phyloP scores from a whole-genome alignment of 2,888 invertebrate species.

The Fragum sueziense region DNA sequence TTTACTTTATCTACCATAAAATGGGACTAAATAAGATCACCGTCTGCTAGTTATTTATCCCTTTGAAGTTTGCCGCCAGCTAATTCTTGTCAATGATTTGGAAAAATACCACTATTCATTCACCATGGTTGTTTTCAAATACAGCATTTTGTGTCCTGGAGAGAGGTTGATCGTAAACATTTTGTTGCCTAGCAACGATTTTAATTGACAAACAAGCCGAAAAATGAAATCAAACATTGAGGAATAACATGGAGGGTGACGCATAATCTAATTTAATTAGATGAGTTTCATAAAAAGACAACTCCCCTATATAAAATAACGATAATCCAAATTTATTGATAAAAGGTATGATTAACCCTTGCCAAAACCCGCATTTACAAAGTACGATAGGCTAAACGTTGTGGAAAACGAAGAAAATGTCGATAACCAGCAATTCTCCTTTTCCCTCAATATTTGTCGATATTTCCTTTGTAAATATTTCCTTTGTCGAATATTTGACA shows the following conservation, averaged over 20 bases:
- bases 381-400: too few relatives aligned
- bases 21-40: constrained; percentile 14
- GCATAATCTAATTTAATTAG: neutral
- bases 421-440: too few relatives aligned
- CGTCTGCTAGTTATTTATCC: constrained; percentile 12
- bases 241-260: neutral
- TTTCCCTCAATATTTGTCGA: too few relatives aligned
- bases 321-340: too few relatives aligned
- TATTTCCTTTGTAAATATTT: too few relatives aligned
- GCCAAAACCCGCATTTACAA: too few relatives aligned
- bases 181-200: neutral
- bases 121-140: neutral
- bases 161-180: neutral
- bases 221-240: neutral
- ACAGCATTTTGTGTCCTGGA: constrained; percentile 7
- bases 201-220: neutral
- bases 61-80: constrained; percentile 14
- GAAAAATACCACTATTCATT: constrained; percentile 16
- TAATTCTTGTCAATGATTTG: constrained; percentile 21
- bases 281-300: too few relatives aligned
- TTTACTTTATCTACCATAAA: constrained; percentile 18
- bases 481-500: too few relatives aligned
- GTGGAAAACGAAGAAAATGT: too few relatives aligned
- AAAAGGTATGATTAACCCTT: too few relatives aligned
- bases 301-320: too few relatives aligned